phyloP scores from a whole-genome alignment of 2,888 invertebrate genomes.

The Megaustenia siamemsis region DNA sequence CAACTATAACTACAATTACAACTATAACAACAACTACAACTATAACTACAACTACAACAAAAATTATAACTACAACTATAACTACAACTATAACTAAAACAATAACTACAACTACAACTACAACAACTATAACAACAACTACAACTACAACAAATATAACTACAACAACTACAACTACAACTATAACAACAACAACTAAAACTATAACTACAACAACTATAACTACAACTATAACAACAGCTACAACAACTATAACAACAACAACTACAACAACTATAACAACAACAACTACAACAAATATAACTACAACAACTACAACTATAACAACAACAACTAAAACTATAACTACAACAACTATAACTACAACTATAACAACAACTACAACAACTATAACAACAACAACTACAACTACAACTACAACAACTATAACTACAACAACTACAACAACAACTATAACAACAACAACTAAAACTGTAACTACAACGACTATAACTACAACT shows the following conservation, averaged over 20 bases:
- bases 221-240: neutral
- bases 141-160: neutral
- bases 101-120: slow-evolving; percentile 21
- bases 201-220: neutral
- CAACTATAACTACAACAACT: too few species aligned
- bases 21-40: slow-evolving; percentile 33
- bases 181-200: neutral
- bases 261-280: slow-evolving; percentile 8
- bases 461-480: too few species aligned
- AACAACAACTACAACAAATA: slow-evolving; percentile 15
- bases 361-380: too few species aligned
- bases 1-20: slow-evolving; percentile 21
- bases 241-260: neutral
- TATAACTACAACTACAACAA: slow-evolving; percentile 40
- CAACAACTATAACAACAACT: slow-evolving; percentile 7
- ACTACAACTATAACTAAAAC: slow-evolving; percentile 37
- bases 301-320: too few species aligned
- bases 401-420: too few species aligned
- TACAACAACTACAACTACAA: neutral
- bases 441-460: too few species aligned
- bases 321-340: too few species aligned
- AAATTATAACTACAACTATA: slow-evolving; percentile 32
- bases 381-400: too few species aligned
- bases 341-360: too few species aligned
- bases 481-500: too few species aligned